Evolutionary conservation across 2,888 invertebrate species (phyloP), one percentile per base, ranked within the genome.

Genomic region (Tipula lateralis): DNA sequence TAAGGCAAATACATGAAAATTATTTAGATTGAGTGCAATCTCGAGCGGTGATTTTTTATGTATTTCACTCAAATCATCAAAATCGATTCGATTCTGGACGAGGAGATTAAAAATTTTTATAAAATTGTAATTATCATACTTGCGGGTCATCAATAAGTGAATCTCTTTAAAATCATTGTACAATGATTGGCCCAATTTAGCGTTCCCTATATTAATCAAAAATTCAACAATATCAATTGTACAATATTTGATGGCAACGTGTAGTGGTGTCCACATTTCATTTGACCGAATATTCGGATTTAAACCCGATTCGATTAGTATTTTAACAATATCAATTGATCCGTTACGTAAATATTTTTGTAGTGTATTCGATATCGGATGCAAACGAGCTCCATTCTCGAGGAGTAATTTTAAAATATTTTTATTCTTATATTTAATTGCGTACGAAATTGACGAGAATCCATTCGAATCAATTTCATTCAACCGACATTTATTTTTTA

Each of bases 191-290:
- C 80, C 36, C 29, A 81, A 19, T 84, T 66, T 19, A 2, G 82
- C 80, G 7, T 83, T 83, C n/a, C 94, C 93, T 86, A 92, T 91
- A 19, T 90, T 88, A 84, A 95, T 87, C 85, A 95, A 90, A 44
- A 92, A 89, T 86, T 92, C 91, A 9, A 94, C 92, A 86, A 94
- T 91, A 16, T 91, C 89, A 0, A 92, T 90, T 87, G 92, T 91
- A 87, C 93, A 93, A 86, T 92, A 92, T 91, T 93, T 93, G 24
- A 95, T 94, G 9, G 95, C 94, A 88, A 94, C 92, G 89, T 94
- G 93, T 66, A 95, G 90, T 4, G 95, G 93, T 0, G 95, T 94
- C 86, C 93, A 93, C 1, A 94, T 93, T 91, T 88, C 86, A 30
- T 86, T 86, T 85, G 89, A 87, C 0, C 88, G 87, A 1, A 89